Conservation (phyloP, 2,888 invertebrate species). For the Macrostomum cliftonense region DNA sequence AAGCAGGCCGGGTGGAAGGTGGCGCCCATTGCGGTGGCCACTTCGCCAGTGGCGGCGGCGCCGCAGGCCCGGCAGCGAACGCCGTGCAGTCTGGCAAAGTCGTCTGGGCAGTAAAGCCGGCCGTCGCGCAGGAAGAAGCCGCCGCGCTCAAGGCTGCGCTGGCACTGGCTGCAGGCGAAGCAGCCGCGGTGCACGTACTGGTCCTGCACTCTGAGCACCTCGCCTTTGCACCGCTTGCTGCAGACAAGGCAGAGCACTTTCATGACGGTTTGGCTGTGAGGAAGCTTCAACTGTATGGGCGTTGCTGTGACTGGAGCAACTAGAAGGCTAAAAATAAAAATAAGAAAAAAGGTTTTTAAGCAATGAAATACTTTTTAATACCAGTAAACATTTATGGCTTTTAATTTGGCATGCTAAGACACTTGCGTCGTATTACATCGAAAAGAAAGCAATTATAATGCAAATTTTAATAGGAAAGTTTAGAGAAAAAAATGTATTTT, state of each 20-base stretch:
- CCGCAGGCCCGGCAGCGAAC: constrained; percentile 74
- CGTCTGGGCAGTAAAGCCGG: constrained; percentile 63
- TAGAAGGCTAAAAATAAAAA: too few relatives aligned
- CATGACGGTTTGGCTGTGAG: too few relatives aligned
- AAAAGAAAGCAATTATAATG: too few relatives aligned
- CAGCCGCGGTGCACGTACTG: constrained; percentile 92
- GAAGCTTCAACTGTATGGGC: too few relatives aligned
- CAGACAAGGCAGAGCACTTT: constrained; percentile 81
- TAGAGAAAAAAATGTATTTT: too few relatives aligned
- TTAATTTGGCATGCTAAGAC: too few relatives aligned
- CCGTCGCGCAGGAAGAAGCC: constrained; percentile 85
- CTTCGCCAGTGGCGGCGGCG: constrained; percentile 82
- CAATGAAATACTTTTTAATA: too few relatives aligned
- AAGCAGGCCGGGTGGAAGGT: constrained; percentile 18
- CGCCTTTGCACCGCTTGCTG: constrained; percentile 90
- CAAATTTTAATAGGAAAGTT: too few relatives aligned
- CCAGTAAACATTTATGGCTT: too few relatives aligned
- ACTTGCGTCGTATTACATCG: too few relatives aligned
- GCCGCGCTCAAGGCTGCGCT: constrained; percentile 68
- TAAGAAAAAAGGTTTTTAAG: too few relatives aligned
- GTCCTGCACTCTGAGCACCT: constrained; percentile 82
- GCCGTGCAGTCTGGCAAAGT: constrained; percentile 49
- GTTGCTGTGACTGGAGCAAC: too few relatives aligned
- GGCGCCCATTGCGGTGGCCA: constrained; percentile 53
- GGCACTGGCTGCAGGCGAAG: constrained; percentile 74